Percentiles rank a stretch among this genome's conserved stretches.
These are phyloP conservation scores for Bryconaethiops microstoma DNA, from an alignment of 2,797 vertebrate species.

Conservation along the genomic window DNA sequence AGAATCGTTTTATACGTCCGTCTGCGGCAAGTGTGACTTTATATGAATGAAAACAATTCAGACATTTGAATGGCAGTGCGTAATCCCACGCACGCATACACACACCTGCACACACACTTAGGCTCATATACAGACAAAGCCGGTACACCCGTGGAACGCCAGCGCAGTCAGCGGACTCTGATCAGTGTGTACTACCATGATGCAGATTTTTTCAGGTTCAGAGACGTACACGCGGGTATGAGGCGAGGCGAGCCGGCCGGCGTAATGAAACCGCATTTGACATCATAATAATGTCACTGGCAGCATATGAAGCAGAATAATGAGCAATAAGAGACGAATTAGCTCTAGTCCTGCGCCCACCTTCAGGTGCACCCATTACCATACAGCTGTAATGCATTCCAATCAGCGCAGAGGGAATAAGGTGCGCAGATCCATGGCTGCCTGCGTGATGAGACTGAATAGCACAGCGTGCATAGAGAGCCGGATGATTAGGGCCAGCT, in stretches of 20 bases:
- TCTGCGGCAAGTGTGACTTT: too few relatives aligned
- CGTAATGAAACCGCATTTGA: constrained; percentile 43
- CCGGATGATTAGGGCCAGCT: constrained; percentile 70
- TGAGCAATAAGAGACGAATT: constrained; percentile 59
- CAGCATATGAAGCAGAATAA: constrained; percentile 61
- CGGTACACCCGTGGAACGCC: constrained; percentile 4
- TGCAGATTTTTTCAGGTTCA: constrained; percentile 36
- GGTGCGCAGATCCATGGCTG: constrained; percentile 67
- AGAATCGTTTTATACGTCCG: too few relatives aligned
- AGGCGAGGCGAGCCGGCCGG: not conserved
- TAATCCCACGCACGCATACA: constrained; percentile 9
- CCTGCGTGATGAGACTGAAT: constrained; percentile 72
- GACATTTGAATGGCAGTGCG: too few relatives aligned
- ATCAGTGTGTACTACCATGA: constrained; percentile 6
- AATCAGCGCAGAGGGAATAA: constrained; percentile 75
- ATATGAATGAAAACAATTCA: too few relatives aligned
- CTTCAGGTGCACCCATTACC: constrained; percentile 68
- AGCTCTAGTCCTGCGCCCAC: constrained; percentile 60
- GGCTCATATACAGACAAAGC: too few relatives aligned
- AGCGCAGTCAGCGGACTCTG: constrained; percentile 12
- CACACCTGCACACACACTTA: not conserved
- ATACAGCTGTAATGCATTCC: constrained; percentile 73
- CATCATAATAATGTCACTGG: constrained; percentile 59
- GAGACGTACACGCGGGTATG: constrained; percentile 1
- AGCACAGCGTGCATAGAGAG: constrained; percentile 70